Conservation (phyloP, 2,113 vertebrate species). For the Pseudorectes ferrugineus region DNA sequence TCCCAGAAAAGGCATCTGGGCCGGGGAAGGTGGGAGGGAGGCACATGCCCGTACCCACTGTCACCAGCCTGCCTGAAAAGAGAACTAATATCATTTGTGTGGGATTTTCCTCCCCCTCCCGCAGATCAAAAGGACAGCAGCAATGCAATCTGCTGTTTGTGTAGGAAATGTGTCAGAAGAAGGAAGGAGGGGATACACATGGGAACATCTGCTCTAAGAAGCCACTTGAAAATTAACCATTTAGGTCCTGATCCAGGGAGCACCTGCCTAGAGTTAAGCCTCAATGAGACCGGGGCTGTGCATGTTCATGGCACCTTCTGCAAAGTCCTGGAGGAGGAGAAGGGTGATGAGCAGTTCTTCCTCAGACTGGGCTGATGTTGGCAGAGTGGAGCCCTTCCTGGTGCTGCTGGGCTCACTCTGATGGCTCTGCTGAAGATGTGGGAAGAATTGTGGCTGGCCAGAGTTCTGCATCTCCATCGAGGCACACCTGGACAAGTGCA, state of each 20-base stretch:
- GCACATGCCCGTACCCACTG: background rate
- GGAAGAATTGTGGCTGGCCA: background rate
- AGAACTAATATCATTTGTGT: conserved; percentile 51
- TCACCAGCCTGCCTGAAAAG: conserved; percentile 30
- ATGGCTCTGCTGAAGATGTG: background rate
- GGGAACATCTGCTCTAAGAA: conserved; percentile 62
- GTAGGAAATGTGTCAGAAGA: conserved; percentile 68
- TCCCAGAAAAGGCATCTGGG: background rate
- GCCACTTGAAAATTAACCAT: conserved; percentile 57
- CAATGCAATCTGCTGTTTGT: conserved; percentile 67
- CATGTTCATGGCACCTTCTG: background rate
- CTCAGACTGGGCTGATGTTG: accelerated
- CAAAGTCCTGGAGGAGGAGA: background rate
- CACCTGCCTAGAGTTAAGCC: background rate
- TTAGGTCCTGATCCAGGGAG: background rate
- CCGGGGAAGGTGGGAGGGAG: background rate
- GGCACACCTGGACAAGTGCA: background rate
- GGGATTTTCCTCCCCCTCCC: conserved; percentile 59
- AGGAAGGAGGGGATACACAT: conserved; percentile 62
- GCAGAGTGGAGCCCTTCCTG: background rate
- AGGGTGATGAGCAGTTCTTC: background rate
- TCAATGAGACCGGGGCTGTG: accelerated
- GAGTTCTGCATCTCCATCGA: background rate
- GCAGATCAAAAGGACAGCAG: conserved; percentile 65
- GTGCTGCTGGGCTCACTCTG: background rate